Evolutionary conservation across 2,888 invertebrate species (phyloP).

Genomic region (Parnassius apollo): DNA sequence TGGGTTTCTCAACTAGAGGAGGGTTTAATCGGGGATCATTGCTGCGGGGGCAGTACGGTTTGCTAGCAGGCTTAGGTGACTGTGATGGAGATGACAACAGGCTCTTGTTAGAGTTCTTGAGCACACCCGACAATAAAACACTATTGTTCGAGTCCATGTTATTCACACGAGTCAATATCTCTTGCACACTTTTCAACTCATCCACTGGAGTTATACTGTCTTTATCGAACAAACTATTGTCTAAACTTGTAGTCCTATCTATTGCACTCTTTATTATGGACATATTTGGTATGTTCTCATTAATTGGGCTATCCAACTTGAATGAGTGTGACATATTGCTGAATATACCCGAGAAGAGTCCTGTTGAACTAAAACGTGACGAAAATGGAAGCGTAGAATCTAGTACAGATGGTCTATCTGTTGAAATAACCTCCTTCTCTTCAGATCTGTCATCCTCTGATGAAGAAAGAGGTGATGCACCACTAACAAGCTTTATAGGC

Average conservation of each 20-base stretch:
- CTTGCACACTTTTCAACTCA: constrained; percentile 73
- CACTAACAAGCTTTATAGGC: constrained; percentile 33
- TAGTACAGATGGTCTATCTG: constrained; percentile 53
- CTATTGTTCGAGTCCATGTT: constrained; percentile 78
- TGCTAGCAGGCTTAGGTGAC: constrained; percentile 42
- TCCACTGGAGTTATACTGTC: constrained; percentile 64
- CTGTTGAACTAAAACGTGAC: constrained; percentile 64
- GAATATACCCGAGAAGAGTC: constrained; percentile 72
- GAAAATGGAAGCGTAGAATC: constrained; percentile 60
- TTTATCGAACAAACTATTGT: constrained; percentile 68
- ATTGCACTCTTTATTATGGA: constrained; percentile 77
- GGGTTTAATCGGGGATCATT: constrained; percentile 73
- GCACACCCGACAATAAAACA: constrained; percentile 72
- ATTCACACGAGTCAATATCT: constrained; percentile 74
- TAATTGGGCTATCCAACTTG: constrained; percentile 54
- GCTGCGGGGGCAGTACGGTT: constrained; percentile 48
- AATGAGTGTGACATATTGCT: constrained; percentile 64
- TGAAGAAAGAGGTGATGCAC: constrained; percentile 26
- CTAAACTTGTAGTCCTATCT: constrained; percentile 75
- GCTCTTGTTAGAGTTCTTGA: constrained; percentile 52
- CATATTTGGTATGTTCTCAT: constrained; percentile 70
- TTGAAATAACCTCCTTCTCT: constrained; percentile 37
- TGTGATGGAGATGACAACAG: constrained; percentile 37
- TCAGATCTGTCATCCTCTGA: constrained; percentile 22
- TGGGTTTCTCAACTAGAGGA: constrained; percentile 71